Evolutionary conservation across 1,140 invertebrate genomes (phyloP), one percentile per base, ranked within the genome.

Genomic region (Leptinotarsa defecta): DNA sequence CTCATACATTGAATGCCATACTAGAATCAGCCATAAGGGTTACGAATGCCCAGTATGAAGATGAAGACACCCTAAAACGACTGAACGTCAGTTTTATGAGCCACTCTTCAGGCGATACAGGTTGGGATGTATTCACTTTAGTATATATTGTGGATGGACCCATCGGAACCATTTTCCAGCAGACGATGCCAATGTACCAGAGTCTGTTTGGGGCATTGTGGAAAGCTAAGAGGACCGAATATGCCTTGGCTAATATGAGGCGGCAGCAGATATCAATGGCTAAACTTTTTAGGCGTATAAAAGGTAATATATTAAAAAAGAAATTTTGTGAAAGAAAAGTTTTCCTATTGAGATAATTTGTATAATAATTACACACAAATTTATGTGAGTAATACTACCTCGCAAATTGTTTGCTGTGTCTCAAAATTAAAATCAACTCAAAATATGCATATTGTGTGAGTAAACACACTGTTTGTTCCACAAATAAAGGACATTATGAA

Each of bases 61-160:
- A 97, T 82, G 90, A 92, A 52, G 96, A 98, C 85, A 94, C 98
- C 48, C 88, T 98, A 1, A 91, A 94, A 78, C 87, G 96, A 19
- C 86, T 99, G 13, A 95, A 97, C 87, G 94, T 97, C 15, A 91
- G 94, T 82, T 88, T 97, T 19, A 90, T 97, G 76, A 87, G 84
- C 48, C 80, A 80, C 57, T 82, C 84, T 27, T 76, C 82, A 84
- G 94, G 94, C 43, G 96, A 98, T 85, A 91, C 89, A 73, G 97
- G 97, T 3, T 99, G 97, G 96, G 96, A 99, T 87, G 94, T 98
- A 63, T 98, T 98, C 86, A 94, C 94, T 82, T 87, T 99, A 68
- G 93, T 96, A 84, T 99, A 99, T 86, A 93, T 95, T 74, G 94
- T 97, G 4, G 92, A 95, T 85, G 96, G 96, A 8, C 97, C 97